phyloP scores from a whole-genome alignment of 2,888 invertebrate species.

The Muschampia plurimacula region DNA sequence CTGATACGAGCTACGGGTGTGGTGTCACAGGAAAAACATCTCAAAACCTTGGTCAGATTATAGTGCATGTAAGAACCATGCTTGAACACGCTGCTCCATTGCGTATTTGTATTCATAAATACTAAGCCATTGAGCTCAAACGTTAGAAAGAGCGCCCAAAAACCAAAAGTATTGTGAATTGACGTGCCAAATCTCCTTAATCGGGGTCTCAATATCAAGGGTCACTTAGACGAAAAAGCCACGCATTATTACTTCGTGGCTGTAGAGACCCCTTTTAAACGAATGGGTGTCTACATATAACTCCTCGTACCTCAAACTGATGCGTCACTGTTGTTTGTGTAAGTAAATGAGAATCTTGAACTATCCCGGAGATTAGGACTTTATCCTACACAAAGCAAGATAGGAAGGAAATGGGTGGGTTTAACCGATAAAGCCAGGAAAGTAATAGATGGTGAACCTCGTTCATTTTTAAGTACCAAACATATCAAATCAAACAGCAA shows the following conservation, averaged over 20 bases:
- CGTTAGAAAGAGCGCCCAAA: background rate
- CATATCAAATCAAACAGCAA: too few species aligned
- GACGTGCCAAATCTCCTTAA: conserved; percentile 41
- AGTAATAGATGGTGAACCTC: background rate
- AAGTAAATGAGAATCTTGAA: background rate
- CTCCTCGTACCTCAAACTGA: background rate
- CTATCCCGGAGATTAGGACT: background rate
- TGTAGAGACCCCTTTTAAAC: conserved; percentile 9
- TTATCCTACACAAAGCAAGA: background rate
- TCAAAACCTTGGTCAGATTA: too few species aligned
- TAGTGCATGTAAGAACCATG: too few species aligned
- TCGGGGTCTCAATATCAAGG: conserved; percentile 42
- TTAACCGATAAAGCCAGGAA: background rate
- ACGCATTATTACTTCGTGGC: background rate
- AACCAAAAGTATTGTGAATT: background rate
- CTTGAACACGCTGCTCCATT: too few species aligned
- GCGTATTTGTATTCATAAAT: too few species aligned
- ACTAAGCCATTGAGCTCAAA: background rate
- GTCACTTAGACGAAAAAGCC: conserved; percentile 16
- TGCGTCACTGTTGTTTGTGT: background rate
- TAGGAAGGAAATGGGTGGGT: background rate
- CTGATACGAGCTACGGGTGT: too few species aligned
- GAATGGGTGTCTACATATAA: background rate
- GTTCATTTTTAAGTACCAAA: too few species aligned
- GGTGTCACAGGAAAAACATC: too few species aligned